phyloP scores from a whole-genome alignment of 1,140 invertebrate species.

The Epicauta chinensis region DNA sequence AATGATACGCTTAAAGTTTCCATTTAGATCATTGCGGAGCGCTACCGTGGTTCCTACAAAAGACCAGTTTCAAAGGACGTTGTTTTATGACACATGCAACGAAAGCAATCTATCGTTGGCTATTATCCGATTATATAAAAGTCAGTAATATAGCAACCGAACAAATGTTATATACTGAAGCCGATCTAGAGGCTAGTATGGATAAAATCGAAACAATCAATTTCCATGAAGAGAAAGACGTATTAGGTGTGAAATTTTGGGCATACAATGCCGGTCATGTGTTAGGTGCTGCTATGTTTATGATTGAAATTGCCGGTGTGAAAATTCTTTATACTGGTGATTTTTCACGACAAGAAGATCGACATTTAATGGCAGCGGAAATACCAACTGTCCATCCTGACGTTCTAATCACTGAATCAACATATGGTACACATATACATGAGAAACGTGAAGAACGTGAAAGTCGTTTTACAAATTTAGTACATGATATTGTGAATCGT shows the following conservation, averaged over 20 bases:
- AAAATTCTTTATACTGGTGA: slow-evolving; percentile 97
- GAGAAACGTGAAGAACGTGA: slow-evolving; percentile 97
- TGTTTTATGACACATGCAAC: slow-evolving; percentile 99
- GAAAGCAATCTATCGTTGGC: slow-evolving; percentile 98
- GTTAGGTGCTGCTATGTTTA: slow-evolving; percentile 98
- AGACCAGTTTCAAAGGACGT: slow-evolving; percentile 95
- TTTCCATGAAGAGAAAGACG: slow-evolving; percentile 97
- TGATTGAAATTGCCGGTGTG: slow-evolving; percentile 99
- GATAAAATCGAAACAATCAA: slow-evolving; percentile 98
- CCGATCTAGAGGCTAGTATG: slow-evolving; percentile 95
- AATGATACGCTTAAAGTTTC: too few species aligned
- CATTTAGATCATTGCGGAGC: slow-evolving; percentile 98
- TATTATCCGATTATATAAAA: slow-evolving; percentile 99
- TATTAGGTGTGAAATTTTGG: slow-evolving; percentile 96
- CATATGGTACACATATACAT: slow-evolving; percentile 98
- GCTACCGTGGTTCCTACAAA: slow-evolving; percentile 95
- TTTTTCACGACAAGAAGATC: slow-evolving; percentile 96
- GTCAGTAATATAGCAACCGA: slow-evolving; percentile 97
- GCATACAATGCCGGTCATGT: slow-evolving; percentile 99
- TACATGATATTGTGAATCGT: slow-evolving; percentile 92
- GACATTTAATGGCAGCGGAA: slow-evolving; percentile 99
- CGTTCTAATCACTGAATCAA: slow-evolving; percentile 97
- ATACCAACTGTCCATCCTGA: slow-evolving; percentile 94
- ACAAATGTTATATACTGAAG: slow-evolving; percentile 96
- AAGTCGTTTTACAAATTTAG: slow-evolving; percentile 86